Conservation (phyloP, 2,888 invertebrate genomes). For the Pachydiplax longipennis region DNA sequence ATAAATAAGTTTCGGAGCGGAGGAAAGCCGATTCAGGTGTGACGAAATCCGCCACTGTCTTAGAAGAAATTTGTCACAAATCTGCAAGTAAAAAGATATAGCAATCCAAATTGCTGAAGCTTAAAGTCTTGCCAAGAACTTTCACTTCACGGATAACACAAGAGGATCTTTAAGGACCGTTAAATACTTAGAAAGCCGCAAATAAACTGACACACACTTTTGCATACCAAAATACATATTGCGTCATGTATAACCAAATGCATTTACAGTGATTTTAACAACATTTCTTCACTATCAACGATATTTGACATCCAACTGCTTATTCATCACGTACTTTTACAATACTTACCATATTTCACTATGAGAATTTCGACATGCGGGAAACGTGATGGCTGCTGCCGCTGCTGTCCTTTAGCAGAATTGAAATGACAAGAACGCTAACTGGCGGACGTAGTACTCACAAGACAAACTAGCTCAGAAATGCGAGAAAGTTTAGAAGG, state of each 20-base stretch:
- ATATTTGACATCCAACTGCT: background rate
- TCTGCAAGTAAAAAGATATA: background rate
- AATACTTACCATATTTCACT: constrained; percentile 14
- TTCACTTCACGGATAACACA: too few species aligned
- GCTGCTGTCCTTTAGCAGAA: background rate
- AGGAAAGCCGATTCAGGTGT: background rate
- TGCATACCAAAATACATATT: background rate
- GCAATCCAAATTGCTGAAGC: background rate
- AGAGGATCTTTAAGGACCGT: too few species aligned
- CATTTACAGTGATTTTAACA: background rate
- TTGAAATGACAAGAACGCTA: background rate
- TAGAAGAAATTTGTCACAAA: constrained; percentile 7
- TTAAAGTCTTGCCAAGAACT: too few species aligned
- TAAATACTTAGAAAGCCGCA: too few species aligned
- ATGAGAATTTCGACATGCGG: background rate
- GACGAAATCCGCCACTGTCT: background rate
- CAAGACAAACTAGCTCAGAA: background rate
- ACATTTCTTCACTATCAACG: background rate
- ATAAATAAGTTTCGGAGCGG: background rate
- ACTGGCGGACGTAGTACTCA: background rate
- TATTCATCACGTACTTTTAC: background rate
- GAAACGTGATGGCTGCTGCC: background rate
- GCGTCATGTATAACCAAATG: background rate
- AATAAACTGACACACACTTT: too few species aligned
- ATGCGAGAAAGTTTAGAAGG: background rate